Base-by-base conservation (phyloP, 2,113 vertebrate species). In the Speoplatyrhinus poulsoni region DNA sequence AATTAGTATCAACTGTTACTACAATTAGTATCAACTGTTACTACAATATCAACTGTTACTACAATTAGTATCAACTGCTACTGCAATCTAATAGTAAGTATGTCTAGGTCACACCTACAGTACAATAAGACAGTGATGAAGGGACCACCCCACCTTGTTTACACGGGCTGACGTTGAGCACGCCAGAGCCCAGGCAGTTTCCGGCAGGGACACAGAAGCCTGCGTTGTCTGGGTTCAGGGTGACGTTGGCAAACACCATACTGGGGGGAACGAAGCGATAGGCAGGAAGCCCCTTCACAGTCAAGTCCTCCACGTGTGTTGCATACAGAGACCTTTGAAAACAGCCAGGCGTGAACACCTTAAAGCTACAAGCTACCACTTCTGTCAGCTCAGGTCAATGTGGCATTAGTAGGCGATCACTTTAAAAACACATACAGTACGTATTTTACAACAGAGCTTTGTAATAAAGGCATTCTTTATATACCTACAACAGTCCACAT, bases 181-280 rank as follows among this genome's bases (percentile, higher is more conserved):
- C 80, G 0, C 97, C 98, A 0, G 97, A 92, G 55, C 92, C 92
- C 3, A 95, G 90, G 89, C 98, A 99, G 67, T 96, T 94, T 7
- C 93, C 95, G 0, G 88, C 66, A 0, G 97, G 96, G 13, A 95
- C 84, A 6, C 98, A 99, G 92, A 98, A 99, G 1, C 98, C 97
- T 0, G 93, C 90, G 0, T 99, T 99, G 67, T 91, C 94, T 0
- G 96, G 95, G 72, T 95, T 98, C 47, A 94, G 69, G 0, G 92
- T 90, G 0, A 12, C 0, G 76, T 97, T 98, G 75, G 95, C 96
- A 68, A 98, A 94, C 11, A 96, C 90, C 78, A 90, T 81, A n/a
- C 73, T 76, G 10, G 97, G 96, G 26, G 93, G 92, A 64, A 86
- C 89, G 9, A 96, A 99, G 11, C 96, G 94, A 72, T 94, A 95